Conservation (phyloP, 2,888 invertebrate species). For the Hetaerina titia region DNA sequence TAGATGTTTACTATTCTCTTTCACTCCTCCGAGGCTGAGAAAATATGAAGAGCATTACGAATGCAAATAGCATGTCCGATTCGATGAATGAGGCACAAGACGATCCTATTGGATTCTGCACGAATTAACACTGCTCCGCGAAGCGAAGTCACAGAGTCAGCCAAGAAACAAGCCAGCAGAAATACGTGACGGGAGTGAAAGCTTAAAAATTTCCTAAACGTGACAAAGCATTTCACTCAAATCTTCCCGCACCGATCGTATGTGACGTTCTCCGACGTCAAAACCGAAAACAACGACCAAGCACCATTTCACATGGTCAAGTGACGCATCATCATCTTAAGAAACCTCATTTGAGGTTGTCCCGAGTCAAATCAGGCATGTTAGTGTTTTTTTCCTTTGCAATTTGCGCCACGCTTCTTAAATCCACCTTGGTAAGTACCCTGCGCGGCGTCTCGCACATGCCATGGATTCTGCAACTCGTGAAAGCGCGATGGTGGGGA, state of each 20-base stretch:
- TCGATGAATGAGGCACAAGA: too few relatives aligned
- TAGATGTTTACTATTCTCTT: too few relatives aligned
- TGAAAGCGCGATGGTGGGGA: too few relatives aligned
- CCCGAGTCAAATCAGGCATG: neutral
- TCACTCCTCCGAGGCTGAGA: too few relatives aligned
- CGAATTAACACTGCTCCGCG: neutral
- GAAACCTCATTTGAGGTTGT: neutral
- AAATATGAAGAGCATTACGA: too few relatives aligned
- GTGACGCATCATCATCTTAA: neutral
- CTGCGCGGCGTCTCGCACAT: too few relatives aligned
- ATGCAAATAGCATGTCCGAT: too few relatives aligned
- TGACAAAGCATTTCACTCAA: constrained; percentile 7
- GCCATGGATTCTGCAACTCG: too few relatives aligned
- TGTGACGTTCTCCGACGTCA: neutral
- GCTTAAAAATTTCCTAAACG: neutral
- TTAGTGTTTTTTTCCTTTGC: neutral
- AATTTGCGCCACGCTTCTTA: neutral
- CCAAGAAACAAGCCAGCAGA: neutral
- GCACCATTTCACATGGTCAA: neutral
- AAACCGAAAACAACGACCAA: neutral
- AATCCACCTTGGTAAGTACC: too few relatives aligned
- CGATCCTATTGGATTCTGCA: neutral
- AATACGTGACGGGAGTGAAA: neutral
- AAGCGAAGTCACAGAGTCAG: neutral
- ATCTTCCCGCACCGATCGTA: neutral